Conservation (phyloP, 2,888 invertebrate species). For the Bugula neritina region DNA sequence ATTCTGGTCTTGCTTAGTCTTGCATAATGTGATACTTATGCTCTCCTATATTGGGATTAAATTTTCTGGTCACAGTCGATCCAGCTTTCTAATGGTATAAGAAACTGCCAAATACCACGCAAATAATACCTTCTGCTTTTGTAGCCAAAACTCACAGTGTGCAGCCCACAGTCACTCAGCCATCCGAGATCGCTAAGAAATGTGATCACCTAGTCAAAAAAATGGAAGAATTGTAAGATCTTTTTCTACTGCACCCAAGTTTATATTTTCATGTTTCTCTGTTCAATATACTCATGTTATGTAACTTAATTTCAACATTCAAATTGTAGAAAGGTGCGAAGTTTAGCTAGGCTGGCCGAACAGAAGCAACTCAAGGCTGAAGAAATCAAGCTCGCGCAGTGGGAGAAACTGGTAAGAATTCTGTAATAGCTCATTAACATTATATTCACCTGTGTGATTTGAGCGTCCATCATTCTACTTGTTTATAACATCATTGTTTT, state of each 20-base stretch:
- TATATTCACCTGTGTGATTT: too few relatives aligned
- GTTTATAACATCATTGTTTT: too few relatives aligned
- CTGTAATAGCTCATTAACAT: too few relatives aligned
- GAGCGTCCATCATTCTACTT: too few relatives aligned
- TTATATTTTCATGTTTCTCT: neutral
- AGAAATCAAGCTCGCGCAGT: slow-evolving; percentile 2
- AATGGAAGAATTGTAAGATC: slow-evolving; percentile 5
- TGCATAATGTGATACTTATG: too few relatives aligned
- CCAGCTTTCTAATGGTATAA: too few relatives aligned
- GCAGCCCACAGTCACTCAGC: neutral
- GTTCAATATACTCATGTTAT: neutral
- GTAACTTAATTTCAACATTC: neutral
- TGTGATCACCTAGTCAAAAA: neutral
- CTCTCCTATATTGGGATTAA: too few relatives aligned
- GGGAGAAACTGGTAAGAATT: slow-evolving; percentile 6
- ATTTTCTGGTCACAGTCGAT: too few relatives aligned
- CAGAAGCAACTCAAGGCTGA: neutral
- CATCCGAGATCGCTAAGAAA: neutral
- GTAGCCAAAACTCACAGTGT: neutral
- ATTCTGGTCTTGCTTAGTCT: too few relatives aligned
- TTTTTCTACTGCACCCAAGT: neutral
- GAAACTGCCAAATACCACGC: too few relatives aligned
- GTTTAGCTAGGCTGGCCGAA: slow-evolving; percentile 8
- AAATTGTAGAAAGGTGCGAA: neutral
- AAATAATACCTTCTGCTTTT: too few relatives aligned